phyloP scores from a whole-genome alignment of 2,888 invertebrate species.

The Caenorhabditis uteleia region DNA sequence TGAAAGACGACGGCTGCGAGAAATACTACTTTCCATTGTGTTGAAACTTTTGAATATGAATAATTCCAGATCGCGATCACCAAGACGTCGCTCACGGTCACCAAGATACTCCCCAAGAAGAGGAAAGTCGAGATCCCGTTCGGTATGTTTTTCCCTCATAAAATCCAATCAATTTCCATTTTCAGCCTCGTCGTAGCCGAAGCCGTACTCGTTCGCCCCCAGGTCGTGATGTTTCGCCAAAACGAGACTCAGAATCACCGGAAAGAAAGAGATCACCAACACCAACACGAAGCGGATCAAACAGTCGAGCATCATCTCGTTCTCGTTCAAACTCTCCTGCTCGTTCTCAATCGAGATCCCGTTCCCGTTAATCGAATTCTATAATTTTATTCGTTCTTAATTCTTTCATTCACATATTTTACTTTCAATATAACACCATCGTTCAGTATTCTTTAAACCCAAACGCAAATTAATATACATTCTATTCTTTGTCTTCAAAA shows the following conservation, averaged over 20 bases:
- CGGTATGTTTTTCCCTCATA: conserved; percentile 1
- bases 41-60: too few relatives aligned
- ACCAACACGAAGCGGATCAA: too few relatives aligned
- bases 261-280: too few relatives aligned
- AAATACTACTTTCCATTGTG: too few relatives aligned
- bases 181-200: conserved; percentile 37
- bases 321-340: conserved; percentile 2
- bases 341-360: neutral
- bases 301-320: too few relatives aligned
- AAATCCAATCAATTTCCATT: neutral
- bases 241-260: too few relatives aligned
- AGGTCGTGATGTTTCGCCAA: too few relatives aligned
- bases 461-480: too few relatives aligned
- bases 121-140: too few relatives aligned
- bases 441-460: neutral
- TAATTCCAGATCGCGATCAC: conserved; percentile 30
- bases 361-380: too few relatives aligned
- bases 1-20: too few relatives aligned
- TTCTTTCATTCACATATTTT: neutral
- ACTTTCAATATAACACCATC: neutral
- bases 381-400: neutral
- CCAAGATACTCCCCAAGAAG: neutral
- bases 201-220: conserved; percentile 38
- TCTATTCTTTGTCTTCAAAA: too few relatives aligned
- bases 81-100: conserved; percentile 2